Evolutionary conservation across 2,888 invertebrate species (phyloP), one percentile per base, ranked within the genome.

Genomic region (Dione juno): DNA sequence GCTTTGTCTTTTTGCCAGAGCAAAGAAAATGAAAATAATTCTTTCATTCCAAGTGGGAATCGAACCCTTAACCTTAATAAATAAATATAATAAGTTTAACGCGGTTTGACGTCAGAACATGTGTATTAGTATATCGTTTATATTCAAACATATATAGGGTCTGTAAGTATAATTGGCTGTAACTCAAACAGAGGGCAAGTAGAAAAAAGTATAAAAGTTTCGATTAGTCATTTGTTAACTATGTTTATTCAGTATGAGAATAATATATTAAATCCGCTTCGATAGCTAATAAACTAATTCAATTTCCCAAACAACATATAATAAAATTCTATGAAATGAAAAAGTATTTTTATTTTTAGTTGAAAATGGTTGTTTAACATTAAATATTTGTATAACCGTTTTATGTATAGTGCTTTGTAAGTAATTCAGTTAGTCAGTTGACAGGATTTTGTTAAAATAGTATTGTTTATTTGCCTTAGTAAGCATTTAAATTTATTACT

Each of bases 151-250:
- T 45, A 66, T 54, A 66, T 61, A 10, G 59, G 37, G 59, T 43
- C 8, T 65, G 45, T 66, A 70, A 66, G 59, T 70, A 66, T 66
- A 70, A 66, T 70, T 61, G 66, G 45, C 53, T 70, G 59, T 59
- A 43, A 61, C 53, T 65, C 59, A 19, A 66, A 43, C 16, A 16
- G 57, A 66, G 59, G 59, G 28, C 37, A 66, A 59, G n/a, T 45
- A 16, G 48, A 41, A 67, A 67, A 61, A 21, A 61, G 53, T 53
- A 53, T 13, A 37, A 61, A 66, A 70, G 37, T 61, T 70, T 52
- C 61, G 66, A 70, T 70, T 66, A 41, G 53, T 59, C 66, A 41
- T 50, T 43, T 66, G 37, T 54, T 28, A 66, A 45, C n/a, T n/a
- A n/a, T n/a, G n/a, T n/a, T n/a, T n/a, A n/a, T n/a, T n/a, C n/a